Percentiles rank a stretch among this genome's conserved stretches.
These are phyloP conservation scores for Cebidichthys violaceus DNA, from an alignment of 2,113 vertebrate species.

Conservation along the genomic window DNA sequence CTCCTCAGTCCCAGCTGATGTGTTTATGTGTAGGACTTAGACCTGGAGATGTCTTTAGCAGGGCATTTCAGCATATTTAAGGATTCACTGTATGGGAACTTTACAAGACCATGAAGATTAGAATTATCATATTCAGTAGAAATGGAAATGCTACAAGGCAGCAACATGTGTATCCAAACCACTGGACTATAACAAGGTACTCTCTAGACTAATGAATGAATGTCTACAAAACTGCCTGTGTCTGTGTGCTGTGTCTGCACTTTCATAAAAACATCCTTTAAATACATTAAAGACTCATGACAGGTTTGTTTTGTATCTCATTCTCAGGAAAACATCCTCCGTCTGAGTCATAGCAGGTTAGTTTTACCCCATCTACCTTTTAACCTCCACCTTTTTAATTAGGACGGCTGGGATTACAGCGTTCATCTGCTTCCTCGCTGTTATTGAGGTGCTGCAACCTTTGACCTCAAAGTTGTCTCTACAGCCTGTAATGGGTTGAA, in stretches of 20 bases:
- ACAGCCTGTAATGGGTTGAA: constrained; percentile 69
- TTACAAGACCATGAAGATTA: background rate
- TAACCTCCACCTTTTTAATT: constrained; percentile 74
- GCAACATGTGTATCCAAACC: background rate
- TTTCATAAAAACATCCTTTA: constrained; percentile 49
- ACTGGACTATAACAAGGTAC: background rate
- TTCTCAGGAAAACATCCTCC: constrained; percentile 74
- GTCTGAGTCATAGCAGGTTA: constrained; percentile 77
- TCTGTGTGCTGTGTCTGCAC: constrained; percentile 8
- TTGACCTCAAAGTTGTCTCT: constrained; percentile 70
- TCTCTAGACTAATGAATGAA: background rate
- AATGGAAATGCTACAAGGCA: background rate
- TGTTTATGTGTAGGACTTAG: too few relatives aligned
- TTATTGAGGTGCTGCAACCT: constrained; percentile 64
- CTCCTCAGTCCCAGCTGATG: too few relatives aligned
- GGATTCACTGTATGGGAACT: background rate
- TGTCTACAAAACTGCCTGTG: background rate
- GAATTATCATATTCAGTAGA: background rate
- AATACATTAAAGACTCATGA: constrained; percentile 50
- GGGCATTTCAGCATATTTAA: background rate
- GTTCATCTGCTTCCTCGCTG: constrained; percentile 64
- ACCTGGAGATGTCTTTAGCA: background rate
- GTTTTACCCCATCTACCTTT: constrained; percentile 74
- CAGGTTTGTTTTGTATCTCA: constrained; percentile 70
- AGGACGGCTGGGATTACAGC: constrained; percentile 66